Percentiles rank a stretch among this genome's conserved stretches.
phyloP scores from a whole-genome alignment of 2,888 invertebrate species.

The Allolobophora icterica region DNA sequence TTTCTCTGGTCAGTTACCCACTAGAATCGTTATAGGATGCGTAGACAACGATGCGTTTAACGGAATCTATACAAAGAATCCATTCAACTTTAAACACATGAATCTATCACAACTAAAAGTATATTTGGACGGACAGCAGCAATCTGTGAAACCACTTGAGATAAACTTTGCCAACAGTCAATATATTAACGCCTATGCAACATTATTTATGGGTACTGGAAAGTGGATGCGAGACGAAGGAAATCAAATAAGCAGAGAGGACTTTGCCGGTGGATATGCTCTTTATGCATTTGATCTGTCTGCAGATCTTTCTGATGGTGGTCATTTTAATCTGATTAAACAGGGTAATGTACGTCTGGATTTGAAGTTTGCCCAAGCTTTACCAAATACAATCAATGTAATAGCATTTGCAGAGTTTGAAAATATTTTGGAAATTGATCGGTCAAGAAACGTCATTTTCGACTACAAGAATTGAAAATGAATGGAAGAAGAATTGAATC shows the following conservation, averaged over 20 bases:
- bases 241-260: neutral
- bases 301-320: neutral
- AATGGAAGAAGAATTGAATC: neutral
- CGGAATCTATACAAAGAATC: too few relatives aligned
- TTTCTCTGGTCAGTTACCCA: too few relatives aligned
- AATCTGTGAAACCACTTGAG: too few relatives aligned
- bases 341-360: constrained; percentile 23
- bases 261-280: neutral
- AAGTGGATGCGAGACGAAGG: neutral
- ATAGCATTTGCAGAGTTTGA: constrained; percentile 31
- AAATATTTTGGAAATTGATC: constrained; percentile 12
- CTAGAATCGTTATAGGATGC: too few relatives aligned
- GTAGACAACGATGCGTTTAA: too few relatives aligned
- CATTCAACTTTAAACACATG: too few relatives aligned
- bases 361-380: constrained; percentile 14
- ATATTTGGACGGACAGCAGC: too few relatives aligned
- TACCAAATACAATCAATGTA: neutral
- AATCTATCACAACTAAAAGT: too few relatives aligned
- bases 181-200: too few relatives aligned
- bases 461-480: constrained; percentile 31
- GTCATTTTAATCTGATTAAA: constrained; percentile 21
- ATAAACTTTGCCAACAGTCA: too few relatives aligned
- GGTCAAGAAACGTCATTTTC: constrained; percentile 6
- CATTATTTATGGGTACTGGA: too few relatives aligned
- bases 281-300: constrained; percentile 27